Evolutionary conservation across 1,140 invertebrate genomes (phyloP), one percentile per base, ranked within the genome.

Genomic region (Musca vetustissima): DNA sequence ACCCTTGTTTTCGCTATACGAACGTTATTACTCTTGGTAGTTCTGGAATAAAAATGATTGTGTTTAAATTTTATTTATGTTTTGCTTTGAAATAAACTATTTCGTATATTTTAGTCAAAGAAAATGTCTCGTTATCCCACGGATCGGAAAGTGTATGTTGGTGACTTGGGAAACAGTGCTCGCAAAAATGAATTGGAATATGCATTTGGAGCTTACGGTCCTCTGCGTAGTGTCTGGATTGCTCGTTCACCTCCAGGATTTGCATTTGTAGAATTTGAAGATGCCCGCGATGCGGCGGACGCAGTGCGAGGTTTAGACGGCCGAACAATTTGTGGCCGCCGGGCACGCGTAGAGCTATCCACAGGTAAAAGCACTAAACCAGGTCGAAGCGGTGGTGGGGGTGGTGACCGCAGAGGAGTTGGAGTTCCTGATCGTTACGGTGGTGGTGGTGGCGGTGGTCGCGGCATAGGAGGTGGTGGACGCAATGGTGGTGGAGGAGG

Each of bases 141-240:
- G 50, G 97, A 98, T 80, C 94, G 94, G 75, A 99, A 99, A 84
- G 91, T 98, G 11, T 99, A 98, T 83, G 95, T 99, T 24, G 97
- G 97, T 47, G 96, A 98, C 86, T 86, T 98, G 78, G 92, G 89
- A 59, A 92, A 89, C 77, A 92, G 89, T 80, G 93, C 93, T n/a
- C 93, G 92, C 19, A 93, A 94, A 81, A 92, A 93, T 76, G 93
- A 97, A 82, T 82, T 97, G 52, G 94, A 97, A 84, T 93, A 96
- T 84, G 92, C 94, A 9, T 99, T 99, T 83, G 90, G 92, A 64
- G 94, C 97, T 75, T 99, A 98, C 83, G 97, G 97, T 4, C 91
- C 93, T 28, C 84, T 98, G 71, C 89, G 92, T 72, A 97, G 95
- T 85, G 95, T 98, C 19, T 98, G 94, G 95, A 94, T 98, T 4